These are phyloP conservation scores for Rhagonycha fulva DNA, from an alignment of 2,888 invertebrate species.

Conservation along the genomic window DNA sequence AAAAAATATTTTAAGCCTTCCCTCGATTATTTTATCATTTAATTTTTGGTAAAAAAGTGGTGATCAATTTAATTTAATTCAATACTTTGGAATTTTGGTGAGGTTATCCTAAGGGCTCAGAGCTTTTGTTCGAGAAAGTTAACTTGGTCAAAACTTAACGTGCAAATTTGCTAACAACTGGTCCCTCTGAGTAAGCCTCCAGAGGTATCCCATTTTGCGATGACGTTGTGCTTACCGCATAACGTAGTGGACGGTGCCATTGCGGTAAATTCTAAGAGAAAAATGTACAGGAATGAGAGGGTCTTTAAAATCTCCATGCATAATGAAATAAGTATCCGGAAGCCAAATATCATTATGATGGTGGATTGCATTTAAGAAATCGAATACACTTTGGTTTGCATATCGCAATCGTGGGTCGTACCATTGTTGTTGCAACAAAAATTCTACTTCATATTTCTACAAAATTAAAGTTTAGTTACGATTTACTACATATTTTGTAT, in stretches of 20 bases:
- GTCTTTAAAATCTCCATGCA: conserved; percentile 96
- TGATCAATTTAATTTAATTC: neutral
- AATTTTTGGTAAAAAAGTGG: neutral
- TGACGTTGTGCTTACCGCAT: conserved; percentile 67
- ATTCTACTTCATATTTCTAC: conserved; percentile 96
- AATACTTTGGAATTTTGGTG: neutral
- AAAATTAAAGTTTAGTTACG: conserved; percentile 40
- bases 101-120: neutral
- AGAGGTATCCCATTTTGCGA: neutral
- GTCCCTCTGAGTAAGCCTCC: neutral
- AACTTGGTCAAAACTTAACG: neutral
- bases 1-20: neutral
- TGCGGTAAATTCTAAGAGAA: conserved; percentile 87
- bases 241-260: conserved; percentile 92
- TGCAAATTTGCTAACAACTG: neutral
- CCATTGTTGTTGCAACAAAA: conserved; percentile 92
- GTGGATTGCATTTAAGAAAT: conserved; percentile 89
- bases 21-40: neutral
- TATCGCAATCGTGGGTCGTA: conserved; percentile 87
- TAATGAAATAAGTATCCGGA: conserved; percentile 94
- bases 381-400: conserved; percentile 85
- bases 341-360: conserved; percentile 92
- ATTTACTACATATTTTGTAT: neutral
- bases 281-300: conserved; percentile 93
- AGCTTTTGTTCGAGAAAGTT: neutral